Evolutionary conservation across 1,140 invertebrate genomes (phyloP), one percentile per base, ranked within the genome.

Genomic region (Trichonephila clavipes): DNA sequence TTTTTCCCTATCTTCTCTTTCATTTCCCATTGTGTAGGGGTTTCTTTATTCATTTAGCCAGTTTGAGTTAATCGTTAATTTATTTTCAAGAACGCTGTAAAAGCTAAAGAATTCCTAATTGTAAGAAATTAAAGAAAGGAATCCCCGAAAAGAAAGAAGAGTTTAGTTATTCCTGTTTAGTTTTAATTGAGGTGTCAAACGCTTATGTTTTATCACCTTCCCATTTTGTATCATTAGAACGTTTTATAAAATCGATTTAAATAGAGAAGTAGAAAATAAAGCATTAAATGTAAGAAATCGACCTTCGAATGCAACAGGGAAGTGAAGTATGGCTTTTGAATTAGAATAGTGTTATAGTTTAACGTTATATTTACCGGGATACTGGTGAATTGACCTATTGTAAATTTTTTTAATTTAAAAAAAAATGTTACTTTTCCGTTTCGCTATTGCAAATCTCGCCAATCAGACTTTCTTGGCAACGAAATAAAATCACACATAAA

Each of bases 11-110:
- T 51, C 51, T 58, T 34, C 85, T 87, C 61, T 61, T 87, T 87
- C 61, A 12, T 87, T 21, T 87, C 58, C 28, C 61, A 66, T 28
- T 87, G 59, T 6, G 18, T 44, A n/a, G 19, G 10, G 24, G 82
- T 83, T 83, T 58, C 81, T 83, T 83, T 51, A 83, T 77, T 77
- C 72, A 34, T 77, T 77, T 77, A 40, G 44, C 82, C 82, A 19
- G 82, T 77, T 77, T 77, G 14, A 40, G 24, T 40, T 77, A 77
- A 59, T 83, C 21, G 44, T 59, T 83, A 83, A 83, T 83, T 83
- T 83, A 83, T 83, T 83, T 83, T 51, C 24, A 21, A n/a, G 19
- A 58, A 21, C 82, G 18, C 44, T n/a, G 51, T 19, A 14, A 83
- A 51, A 58, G 82, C 72, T 59, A 1, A 19, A 83, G 44, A 83